Percentiles rank a stretch among this genome's conserved stretches.
phyloP scores from a whole-genome alignment of 2,113 vertebrate genomes.

The Gallinago paraguaiae region DNA sequence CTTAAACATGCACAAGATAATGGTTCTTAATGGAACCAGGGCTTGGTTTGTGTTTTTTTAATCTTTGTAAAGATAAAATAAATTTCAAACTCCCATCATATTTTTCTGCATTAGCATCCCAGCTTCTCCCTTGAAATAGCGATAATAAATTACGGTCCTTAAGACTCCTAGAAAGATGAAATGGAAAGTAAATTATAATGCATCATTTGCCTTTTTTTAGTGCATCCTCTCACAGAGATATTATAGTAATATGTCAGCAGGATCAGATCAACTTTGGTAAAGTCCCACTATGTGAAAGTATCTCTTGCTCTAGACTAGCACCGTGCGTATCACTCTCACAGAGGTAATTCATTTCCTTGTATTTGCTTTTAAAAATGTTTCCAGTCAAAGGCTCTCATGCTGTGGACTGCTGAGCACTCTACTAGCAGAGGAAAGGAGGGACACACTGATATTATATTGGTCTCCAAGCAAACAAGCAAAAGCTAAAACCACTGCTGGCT shows the following conservation, averaged over 20 bases:
- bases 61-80: not conserved
- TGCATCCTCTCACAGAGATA: not conserved
- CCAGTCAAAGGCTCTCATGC: not conserved
- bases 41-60: not conserved
- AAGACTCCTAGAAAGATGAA: not conserved
- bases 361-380: not conserved
- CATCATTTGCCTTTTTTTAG: not conserved
- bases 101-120: not conserved
- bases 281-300: not conserved
- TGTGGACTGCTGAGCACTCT: not conserved
- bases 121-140: not conserved
- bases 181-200: not conserved
- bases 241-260: not conserved
- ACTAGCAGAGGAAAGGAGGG: not conserved
- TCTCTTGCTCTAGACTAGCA: not conserved
- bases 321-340: rapidly evolving
- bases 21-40: not conserved
- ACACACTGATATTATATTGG: not conserved
- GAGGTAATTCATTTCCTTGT: not conserved
- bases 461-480: not conserved
- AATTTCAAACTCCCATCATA: not conserved
- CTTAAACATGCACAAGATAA: not conserved
- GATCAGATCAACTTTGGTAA: not conserved
- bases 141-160: not conserved
- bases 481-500: not conserved